Evolutionary conservation across 1,140 invertebrate genomes (phyloP).

Genomic region (Cydia strobilella): DNA sequence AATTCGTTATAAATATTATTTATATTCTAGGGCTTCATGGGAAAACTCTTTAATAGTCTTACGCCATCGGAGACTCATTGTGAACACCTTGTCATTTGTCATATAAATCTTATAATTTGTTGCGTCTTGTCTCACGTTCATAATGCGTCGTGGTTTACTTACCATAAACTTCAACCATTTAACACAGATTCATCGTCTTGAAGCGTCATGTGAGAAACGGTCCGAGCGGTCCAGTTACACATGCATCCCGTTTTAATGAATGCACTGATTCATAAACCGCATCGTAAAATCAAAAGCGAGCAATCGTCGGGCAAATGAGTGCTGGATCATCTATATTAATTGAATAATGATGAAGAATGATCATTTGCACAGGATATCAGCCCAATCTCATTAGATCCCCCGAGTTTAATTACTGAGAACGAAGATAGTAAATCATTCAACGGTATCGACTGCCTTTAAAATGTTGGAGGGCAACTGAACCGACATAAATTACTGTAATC

Average conservation of each 20-base stretch:
- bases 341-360: slow-evolving; percentile 38
- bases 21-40: not conserved
- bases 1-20: not conserved
- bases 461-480: slow-evolving; percentile 51
- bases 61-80: not conserved
- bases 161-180: slow-evolving; percentile 22
- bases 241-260: slow-evolving; percentile 53
- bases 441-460: slow-evolving; percentile 51
- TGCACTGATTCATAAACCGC: slow-evolving; percentile 55
- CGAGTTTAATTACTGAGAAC: slow-evolving; percentile 13
- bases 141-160: slow-evolving; percentile 21
- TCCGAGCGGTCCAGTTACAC: slow-evolving; percentile 43
- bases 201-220: slow-evolving; percentile 41
- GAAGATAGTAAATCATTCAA: slow-evolving; percentile 56
- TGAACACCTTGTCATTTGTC: not conserved
- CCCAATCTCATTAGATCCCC: slow-evolving; percentile 10
- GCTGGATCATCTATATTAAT: slow-evolving; percentile 40
- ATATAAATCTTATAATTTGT: slow-evolving; percentile 19
- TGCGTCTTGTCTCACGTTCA: slow-evolving; percentile 4
- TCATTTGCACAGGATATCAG: slow-evolving; percentile 25
- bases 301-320: slow-evolving; percentile 51
- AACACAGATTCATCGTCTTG: slow-evolving; percentile 33
- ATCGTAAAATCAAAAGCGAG: slow-evolving; percentile 54
- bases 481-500: slow-evolving; percentile 57
- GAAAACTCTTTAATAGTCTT: not conserved